Conservation (phyloP, 1,140 invertebrate species). For the Drosophila lini region DNA sequence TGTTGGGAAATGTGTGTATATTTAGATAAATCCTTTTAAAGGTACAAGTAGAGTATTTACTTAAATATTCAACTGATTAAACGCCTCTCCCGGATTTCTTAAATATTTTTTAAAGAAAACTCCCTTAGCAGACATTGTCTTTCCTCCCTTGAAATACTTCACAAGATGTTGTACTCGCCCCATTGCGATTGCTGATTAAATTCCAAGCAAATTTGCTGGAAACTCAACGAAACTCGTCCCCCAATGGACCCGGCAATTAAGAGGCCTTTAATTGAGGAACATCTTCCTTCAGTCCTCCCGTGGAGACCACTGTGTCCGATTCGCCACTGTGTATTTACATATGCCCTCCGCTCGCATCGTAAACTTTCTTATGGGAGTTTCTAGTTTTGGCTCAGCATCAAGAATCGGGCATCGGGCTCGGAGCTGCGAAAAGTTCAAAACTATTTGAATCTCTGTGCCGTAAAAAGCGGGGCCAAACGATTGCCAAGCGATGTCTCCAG, state of each 20-base stretch:
- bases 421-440: constrained; percentile 72
- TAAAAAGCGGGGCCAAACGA: constrained; percentile 53
- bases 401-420: constrained; percentile 65
- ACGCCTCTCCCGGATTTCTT: background rate
- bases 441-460: constrained; percentile 63
- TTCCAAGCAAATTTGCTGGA: constrained; percentile 51
- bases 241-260: constrained; percentile 44
- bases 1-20: background rate
- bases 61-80: background rate
- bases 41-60: background rate
- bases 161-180: constrained; percentile 7
- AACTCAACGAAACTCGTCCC: constrained; percentile 27
- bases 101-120: background rate
- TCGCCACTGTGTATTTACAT: constrained; percentile 73
- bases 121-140: background rate
- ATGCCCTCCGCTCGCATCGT: constrained; percentile 64
- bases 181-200: constrained; percentile 49
- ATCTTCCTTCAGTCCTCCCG: background rate
- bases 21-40: background rate
- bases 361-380: constrained; percentile 80
- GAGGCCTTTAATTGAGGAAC: constrained; percentile 59
- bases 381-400: constrained; percentile 74
- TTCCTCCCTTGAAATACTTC: constrained; percentile 2
- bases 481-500: constrained; percentile 31
- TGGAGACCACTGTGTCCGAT: constrained; percentile 3